phyloP scores from a whole-genome alignment of 2,797 vertebrate species.

The Spheniscus humboldti region DNA sequence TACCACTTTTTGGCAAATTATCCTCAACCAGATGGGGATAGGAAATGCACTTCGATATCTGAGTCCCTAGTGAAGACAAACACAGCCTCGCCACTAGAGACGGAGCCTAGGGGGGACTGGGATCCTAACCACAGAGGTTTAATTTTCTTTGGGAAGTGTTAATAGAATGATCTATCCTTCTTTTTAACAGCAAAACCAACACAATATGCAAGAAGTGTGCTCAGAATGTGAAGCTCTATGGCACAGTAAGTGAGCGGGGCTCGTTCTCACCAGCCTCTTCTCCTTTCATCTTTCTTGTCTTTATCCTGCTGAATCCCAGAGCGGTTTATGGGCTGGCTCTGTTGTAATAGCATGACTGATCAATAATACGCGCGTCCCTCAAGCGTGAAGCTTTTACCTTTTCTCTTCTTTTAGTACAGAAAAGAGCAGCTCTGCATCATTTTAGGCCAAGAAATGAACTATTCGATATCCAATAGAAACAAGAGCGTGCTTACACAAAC shows the following conservation, averaged over 20 bases:
- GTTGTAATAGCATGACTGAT: background rate
- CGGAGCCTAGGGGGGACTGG: background rate
- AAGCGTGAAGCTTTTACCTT: background rate
- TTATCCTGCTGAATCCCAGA: background rate
- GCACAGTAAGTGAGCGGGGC: slow-evolving; percentile 84
- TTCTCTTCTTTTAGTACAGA: background rate
- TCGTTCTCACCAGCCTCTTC: background rate
- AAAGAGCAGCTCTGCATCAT: background rate
- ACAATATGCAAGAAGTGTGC: slow-evolving; percentile 99
- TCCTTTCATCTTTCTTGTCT: background rate
- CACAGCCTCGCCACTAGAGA: background rate
- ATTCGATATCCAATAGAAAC: background rate
- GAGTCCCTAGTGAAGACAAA: background rate
- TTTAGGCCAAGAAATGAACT: background rate
- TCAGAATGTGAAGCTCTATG: slow-evolving; percentile 98
- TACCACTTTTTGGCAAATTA: background rate
- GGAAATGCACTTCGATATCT: background rate
- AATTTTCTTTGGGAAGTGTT: background rate
- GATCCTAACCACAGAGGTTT: background rate
- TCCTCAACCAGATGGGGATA: background rate
- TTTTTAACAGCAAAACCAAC: slow-evolving; percentile 90
- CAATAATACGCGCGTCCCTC: background rate
- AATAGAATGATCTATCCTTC: background rate
- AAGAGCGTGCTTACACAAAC: background rate
- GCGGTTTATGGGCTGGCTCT: background rate